Conservation (phyloP, 1,140 invertebrate species). For the Drosophila burlai region DNA sequence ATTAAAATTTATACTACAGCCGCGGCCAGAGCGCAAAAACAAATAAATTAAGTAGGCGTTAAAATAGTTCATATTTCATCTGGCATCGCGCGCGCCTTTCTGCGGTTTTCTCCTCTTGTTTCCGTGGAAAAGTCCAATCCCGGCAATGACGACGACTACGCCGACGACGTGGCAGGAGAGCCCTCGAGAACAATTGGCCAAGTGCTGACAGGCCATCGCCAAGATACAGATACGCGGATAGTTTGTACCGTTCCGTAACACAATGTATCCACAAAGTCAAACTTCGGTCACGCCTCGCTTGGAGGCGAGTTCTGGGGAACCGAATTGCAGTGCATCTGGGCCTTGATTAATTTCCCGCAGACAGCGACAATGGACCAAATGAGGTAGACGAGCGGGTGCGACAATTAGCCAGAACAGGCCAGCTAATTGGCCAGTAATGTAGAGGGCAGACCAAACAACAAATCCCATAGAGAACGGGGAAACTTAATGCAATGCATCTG, state of each 20-base stretch:
- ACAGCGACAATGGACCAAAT: constrained; percentile 78
- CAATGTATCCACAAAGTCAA: constrained; percentile 50
- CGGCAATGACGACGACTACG: constrained; percentile 4
- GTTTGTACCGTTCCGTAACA: constrained; percentile 14
- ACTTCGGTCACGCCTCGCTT: constrained; percentile 43
- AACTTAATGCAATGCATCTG: not conserved
- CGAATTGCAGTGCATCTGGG: constrained; percentile 43
- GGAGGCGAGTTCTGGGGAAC: constrained; percentile 29
- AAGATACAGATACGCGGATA: not conserved
- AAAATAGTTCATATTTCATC: constrained; percentile 85
- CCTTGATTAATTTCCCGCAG: constrained; percentile 74
- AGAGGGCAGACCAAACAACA: not conserved
- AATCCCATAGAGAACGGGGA: not conserved
- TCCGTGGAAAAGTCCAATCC: constrained; percentile 66
- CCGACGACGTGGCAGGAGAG: constrained; percentile 52
- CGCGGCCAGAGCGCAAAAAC: constrained; percentile 36
- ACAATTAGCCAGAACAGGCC: constrained; percentile 46
- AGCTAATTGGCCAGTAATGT: constrained; percentile 55
- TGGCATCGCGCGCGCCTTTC: constrained; percentile 25
- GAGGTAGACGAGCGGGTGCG: constrained; percentile 47
- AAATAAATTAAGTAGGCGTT: constrained; percentile 85
- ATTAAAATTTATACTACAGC: constrained; percentile 75
- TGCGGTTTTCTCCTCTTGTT: constrained; percentile 29
- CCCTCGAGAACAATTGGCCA: constrained; percentile 70
- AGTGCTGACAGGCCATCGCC: constrained; percentile 66